Evolutionary conservation across 2,888 invertebrate species (phyloP).

Genomic region (Papilio gigon): DNA sequence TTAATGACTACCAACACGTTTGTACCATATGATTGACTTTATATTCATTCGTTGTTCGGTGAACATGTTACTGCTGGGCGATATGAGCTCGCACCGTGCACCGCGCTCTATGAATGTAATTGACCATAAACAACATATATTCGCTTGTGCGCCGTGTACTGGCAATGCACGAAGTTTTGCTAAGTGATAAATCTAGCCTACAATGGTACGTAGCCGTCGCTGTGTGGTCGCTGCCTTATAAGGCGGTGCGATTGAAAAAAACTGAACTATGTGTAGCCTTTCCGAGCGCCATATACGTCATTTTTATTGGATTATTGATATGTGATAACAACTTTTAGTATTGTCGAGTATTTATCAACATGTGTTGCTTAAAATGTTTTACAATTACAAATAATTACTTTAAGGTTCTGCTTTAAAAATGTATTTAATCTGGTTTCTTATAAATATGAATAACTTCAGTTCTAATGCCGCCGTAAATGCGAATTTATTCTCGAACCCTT

Average conservation of each 20-base stretch:
- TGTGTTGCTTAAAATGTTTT: slow-evolving; percentile 11
- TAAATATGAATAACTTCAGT: too few relatives aligned
- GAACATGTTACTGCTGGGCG: slow-evolving; percentile 19
- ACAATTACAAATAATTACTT: slow-evolving; percentile 8
- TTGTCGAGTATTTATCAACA: neutral
- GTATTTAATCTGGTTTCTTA: too few relatives aligned
- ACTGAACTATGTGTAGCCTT: slow-evolving; percentile 23
- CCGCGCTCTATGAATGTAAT: slow-evolving; percentile 44
- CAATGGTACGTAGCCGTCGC: slow-evolving; percentile 56
- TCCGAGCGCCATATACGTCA: slow-evolving; percentile 22
- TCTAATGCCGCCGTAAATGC: too few relatives aligned
- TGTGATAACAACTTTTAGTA: slow-evolving; percentile 20
- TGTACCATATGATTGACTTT: neutral
- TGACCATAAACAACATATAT: slow-evolving; percentile 67
- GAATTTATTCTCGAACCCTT: too few relatives aligned
- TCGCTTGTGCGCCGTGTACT: slow-evolving; percentile 54
- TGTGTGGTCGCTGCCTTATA: slow-evolving; percentile 55
- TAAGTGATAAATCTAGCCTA: slow-evolving; percentile 62
- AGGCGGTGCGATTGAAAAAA: slow-evolving; percentile 31
- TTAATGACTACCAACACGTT: neutral
- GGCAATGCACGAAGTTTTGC: slow-evolving; percentile 53
- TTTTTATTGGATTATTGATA: slow-evolving; percentile 37
- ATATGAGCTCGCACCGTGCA: slow-evolving; percentile 14
- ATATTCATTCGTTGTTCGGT: slow-evolving; percentile 15
- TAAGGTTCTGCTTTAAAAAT: too few relatives aligned